Percentiles rank a stretch among this genome's conserved stretches.
These are phyloP conservation scores for Bhutanitis thaidina DNA, from an alignment of 2,888 invertebrate genomes.

Conservation along the genomic window DNA sequence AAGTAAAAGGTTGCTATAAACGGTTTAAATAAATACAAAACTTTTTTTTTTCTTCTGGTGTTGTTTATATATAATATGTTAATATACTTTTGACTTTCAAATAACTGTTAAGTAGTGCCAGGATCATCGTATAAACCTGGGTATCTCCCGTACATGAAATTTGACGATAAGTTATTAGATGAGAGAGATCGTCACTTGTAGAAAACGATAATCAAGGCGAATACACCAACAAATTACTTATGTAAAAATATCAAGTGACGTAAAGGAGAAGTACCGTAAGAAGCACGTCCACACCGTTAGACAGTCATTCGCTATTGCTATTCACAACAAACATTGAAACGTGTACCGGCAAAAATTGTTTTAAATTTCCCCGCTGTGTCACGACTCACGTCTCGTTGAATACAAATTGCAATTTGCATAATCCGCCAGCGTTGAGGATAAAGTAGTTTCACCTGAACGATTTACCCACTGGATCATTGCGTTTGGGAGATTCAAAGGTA, in stretches of 20 bases:
- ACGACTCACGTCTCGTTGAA: conserved; percentile 24
- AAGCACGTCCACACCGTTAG: conserved; percentile 43
- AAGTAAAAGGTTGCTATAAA: no score
- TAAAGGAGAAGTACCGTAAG: conserved; percentile 2
- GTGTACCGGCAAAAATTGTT: conserved; percentile 50
- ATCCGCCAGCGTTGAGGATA: conserved; percentile 27
- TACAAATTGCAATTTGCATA: conserved; percentile 38
- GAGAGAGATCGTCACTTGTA: no score
- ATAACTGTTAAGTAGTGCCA: no score
- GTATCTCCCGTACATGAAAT: no score
- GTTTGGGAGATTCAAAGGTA: not conserved
- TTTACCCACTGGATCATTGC: conserved; percentile 19
- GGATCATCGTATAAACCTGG: no score
- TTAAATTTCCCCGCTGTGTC: conserved; percentile 40
- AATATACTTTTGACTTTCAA: no score
- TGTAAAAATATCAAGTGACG: conserved; percentile 4
- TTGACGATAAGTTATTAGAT: no score
- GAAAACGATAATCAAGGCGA: not conserved
- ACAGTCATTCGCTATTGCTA: conserved; percentile 28
- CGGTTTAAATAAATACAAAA: no score
- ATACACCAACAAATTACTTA: not conserved
- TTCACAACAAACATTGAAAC: conserved; percentile 48
- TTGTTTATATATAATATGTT: no score
- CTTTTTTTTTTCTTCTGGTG: no score
- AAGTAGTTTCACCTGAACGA: conserved; percentile 26